Base-by-base conservation (phyloP, 2,888 invertebrate genomes). In the Cheilosia scutellata region DNA sequence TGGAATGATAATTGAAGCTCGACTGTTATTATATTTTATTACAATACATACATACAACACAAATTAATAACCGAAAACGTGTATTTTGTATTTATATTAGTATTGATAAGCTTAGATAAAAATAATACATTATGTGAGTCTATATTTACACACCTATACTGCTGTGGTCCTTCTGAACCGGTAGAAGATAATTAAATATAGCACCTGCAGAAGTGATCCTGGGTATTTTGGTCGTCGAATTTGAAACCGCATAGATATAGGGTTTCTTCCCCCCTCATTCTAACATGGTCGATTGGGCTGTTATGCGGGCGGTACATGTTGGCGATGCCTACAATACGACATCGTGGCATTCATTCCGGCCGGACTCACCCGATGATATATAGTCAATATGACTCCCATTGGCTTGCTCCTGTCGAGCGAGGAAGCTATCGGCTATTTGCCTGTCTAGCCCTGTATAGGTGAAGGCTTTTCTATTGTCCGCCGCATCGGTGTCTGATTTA, bases 371-470 rank as follows among this genome's bases (percentile, higher is more conserved):
- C 33, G 91, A 89, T 49, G 90, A 92, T 33, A 90, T 90, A 87
- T 91, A 92, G 75, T 92, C 92, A n/a, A 90, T 87, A 84, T 92
- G 90, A 87, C 91, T 92, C 25, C 88, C 88, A 60, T 88, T 87
- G 9, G 90, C 89, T 87, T 90, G 90, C 70, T 92, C 91, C 87
- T 92, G 93, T 33, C 91, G 91, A 51, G 90, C 91, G 78, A 92
- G 84, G 31, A 92, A 92, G 76, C 89, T 92, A 79, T 92, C 92
- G 4, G 92, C 92, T 74, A 92, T 91, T 74, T 90, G 90, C 47
- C 92, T 91, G 89, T 92, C 92, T 57, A 92, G 77, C 0, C 93
- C 92, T 0, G 91, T 92, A 63, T 92, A 92, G 40, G 90, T 91
- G 72, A 92, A 92, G 13, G 92, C 91, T 33, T 90, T 89, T 42